Percentiles rank a stretch among this genome's conserved stretches.
Conservation (phyloP, 2,888 invertebrate genomes). For the Habrosyne pyritoides region DNA sequence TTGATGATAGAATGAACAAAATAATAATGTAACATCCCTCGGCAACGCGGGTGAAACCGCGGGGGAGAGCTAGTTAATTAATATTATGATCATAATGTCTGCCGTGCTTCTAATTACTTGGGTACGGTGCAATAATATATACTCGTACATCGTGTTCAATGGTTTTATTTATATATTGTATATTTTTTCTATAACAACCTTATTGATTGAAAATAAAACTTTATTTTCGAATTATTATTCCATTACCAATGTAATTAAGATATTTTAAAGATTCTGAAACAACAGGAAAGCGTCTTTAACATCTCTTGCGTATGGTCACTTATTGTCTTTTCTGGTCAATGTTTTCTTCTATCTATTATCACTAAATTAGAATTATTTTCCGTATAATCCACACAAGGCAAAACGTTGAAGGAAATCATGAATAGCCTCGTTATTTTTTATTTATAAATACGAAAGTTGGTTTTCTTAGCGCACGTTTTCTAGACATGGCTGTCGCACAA, state of each 20-base stretch:
- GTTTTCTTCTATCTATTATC: no score
- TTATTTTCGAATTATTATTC: background rate
- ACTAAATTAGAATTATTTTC: background rate
- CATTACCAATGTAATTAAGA: background rate
- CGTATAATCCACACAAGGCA: background rate
- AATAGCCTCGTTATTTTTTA: background rate
- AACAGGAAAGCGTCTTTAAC: background rate
- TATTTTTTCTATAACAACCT: background rate
- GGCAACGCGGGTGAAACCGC: no score
- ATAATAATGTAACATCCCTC: no score
- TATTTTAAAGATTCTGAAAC: background rate
- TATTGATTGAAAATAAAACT: background rate
- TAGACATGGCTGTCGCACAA: background rate
- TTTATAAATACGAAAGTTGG: background rate
- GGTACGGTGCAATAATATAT: no score
- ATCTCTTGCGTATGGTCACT: no score
- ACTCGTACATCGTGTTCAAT: no score
- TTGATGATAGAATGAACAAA: no score
- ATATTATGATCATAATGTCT: no score
- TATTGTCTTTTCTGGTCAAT: no score
- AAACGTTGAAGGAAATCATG: background rate
- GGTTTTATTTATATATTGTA: no score
- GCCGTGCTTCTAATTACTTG: no score
- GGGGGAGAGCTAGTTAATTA: no score
- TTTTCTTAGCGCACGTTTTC: background rate